Evolutionary conservation across 2,113 vertebrate species (phyloP), one percentile per base, ranked within the genome.

Genomic region (Cottus gobio): DNA sequence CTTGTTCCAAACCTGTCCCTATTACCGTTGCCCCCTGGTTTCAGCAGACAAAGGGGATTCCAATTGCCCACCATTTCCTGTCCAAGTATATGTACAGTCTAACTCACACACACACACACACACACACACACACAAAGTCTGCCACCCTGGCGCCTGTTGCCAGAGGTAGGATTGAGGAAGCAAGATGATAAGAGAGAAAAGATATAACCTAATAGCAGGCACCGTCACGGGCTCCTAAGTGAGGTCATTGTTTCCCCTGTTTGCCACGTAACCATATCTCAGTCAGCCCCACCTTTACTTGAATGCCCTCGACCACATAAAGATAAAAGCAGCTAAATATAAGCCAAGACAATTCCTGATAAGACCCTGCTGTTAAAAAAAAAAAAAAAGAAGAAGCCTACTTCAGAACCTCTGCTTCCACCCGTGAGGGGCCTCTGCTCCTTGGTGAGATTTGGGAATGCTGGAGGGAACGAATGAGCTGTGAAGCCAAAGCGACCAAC

Each of bases 361-460:
- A 79, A 65, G 56, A 24, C 57, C 58, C 62, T 24, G 34, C 67
- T 75, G n/a, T n/a, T 81, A 13, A 56, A 26, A 56, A 26, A 57
- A 54, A 52, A 22, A 3, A 26, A 10, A 61, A 37, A 82, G 34
- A 18, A 5, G 30, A 10, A 57, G 42, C 46, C 71, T 13, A 9
- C 46, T 64, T 54, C 34, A 69, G 73, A 81, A 75, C 44, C 63
- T 13, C 57, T 5, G 31, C 60, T 1, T 26, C 56, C 69, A 79
- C 42, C 81, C 54, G 2, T 5, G 60, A 71, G 60, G 75, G 72
- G 69, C 5, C 37, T 65, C 50, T 15, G 66, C 79, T 57, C 28
- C 65, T 75, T 83, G 81, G 90, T 84, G 74, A 84, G 83, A 88
- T 91, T 87, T 85, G 83, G 64, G 75, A 83, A 83, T 16, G 57